A percentile compares a stretch with the other conserved stretches of the same genome.
Conservation (phyloP, 2,113 vertebrate genomes). For the Platichthys stellatus region DNA sequence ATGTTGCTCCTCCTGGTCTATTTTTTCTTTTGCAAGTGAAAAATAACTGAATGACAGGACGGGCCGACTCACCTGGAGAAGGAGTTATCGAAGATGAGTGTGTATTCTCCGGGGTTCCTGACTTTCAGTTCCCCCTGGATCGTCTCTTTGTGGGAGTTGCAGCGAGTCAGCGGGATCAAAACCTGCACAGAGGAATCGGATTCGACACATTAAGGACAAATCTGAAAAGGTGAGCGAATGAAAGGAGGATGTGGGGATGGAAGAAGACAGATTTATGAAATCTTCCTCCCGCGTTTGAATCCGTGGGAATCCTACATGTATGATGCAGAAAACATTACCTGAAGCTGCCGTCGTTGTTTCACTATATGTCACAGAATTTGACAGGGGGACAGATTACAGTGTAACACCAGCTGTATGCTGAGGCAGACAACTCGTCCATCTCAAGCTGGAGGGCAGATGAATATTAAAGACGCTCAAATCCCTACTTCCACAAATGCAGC, state of each 20-base stretch:
- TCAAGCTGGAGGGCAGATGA: too few species aligned
- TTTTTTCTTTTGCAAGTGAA: too few species aligned
- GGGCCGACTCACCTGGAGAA: constrained; percentile 89
- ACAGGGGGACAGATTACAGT: too few species aligned
- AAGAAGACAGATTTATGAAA: not conserved
- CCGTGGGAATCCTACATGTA: not conserved
- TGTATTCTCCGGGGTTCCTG: constrained; percentile 88
- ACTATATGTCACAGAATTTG: too few species aligned
- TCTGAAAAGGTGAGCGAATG: not conserved
- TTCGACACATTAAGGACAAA: not conserved
- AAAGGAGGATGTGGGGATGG: not conserved
- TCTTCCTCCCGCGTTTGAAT: not conserved
- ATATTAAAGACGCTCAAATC: too few species aligned
- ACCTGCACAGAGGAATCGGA: constrained; percentile 81
- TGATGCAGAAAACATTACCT: too few species aligned
- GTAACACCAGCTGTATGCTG: too few species aligned
- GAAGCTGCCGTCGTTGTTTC: too few species aligned
- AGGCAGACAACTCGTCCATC: too few species aligned
- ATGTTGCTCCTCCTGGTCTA: not conserved
- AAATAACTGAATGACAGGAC: not conserved
- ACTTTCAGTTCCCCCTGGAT: constrained; percentile 93
- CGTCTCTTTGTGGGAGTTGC: constrained; percentile 92
- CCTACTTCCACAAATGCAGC: too few species aligned
- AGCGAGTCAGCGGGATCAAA: constrained; percentile 93
- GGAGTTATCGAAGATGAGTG: constrained; percentile 95